Base-by-base conservation (phyloP, 1,140 invertebrate species). In the Hirudo medicinalis region DNA sequence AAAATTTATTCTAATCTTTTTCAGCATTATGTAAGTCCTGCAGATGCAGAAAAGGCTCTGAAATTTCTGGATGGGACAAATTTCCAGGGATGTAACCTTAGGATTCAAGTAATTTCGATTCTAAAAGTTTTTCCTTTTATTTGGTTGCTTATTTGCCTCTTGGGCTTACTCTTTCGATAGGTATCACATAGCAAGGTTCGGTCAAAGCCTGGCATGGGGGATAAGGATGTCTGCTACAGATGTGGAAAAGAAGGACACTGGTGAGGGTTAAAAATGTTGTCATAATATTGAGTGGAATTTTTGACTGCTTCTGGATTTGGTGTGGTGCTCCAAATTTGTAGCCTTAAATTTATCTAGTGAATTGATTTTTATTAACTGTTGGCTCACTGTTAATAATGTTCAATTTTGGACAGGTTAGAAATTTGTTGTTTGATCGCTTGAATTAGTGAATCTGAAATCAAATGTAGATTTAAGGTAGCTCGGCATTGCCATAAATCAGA, bases 171-270 rank as follows among this genome's bases (percentile, higher is more conserved):
- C 69, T 73, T 63, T 36, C 76, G 84, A 84, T 89, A 94, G 84
- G 85, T 93, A 69, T 93, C 91, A 57, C 92, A 91, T 69, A 92
- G 90, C 82, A 88, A 90, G 80, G 91, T 94, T 13, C 85, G 92
- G 75, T 91, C 92, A 80, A 88, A 90, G 79, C 91, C 92, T 75
- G 92, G 92, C 75, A 94, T 95, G 91, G 91, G 91, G 76, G 91
- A 92, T 82, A 90, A 91, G 79, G 91, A 92, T 80, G 90, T 91
- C 80, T 94, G 91, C 84, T 94, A 92, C 84, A 87, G 91, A 82
- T 94, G 92, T 86, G 91, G 91, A 72, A 87, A 90, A 80, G 90
- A 90, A 77, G 92, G 92, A 75, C 91, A 94, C 84, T 94, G 91
- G 92, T 93, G 74, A 74, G 77, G 43, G 1, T 17, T 36, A 36